These are phyloP conservation scores for Aethina tumida DNA, from an alignment of 1,140 invertebrate genomes.

Conservation along the genomic window DNA sequence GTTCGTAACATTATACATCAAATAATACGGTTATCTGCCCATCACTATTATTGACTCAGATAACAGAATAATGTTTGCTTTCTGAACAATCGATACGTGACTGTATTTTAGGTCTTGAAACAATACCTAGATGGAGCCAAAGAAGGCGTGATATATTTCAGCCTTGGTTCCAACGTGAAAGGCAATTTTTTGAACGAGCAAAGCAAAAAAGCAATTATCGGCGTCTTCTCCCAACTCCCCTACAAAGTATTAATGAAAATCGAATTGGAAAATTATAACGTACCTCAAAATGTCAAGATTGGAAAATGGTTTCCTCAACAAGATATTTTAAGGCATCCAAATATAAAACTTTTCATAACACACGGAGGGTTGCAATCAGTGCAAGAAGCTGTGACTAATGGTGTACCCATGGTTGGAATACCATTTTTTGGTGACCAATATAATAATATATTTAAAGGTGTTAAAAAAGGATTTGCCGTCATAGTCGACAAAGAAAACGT, in stretches of 20 bases:
- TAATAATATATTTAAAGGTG: constrained; percentile 19
- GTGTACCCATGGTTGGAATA: constrained; percentile 40
- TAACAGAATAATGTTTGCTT: no score
- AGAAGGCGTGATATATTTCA: constrained; percentile 44
- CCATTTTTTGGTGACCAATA: constrained; percentile 32
- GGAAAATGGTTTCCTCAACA: constrained; percentile 44
- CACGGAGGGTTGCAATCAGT: constrained; percentile 41
- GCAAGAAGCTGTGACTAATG: constrained; percentile 38
- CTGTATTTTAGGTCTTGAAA: constrained; percentile 1
- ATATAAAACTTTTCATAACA: constrained; percentile 36
- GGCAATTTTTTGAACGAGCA: constrained; percentile 25
- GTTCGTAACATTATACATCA: no score
- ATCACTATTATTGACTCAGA: no score
- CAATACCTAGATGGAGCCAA: constrained; percentile 1
- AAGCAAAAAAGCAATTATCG: constrained; percentile 19
- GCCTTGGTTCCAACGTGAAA: constrained; percentile 40
- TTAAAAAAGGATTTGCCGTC: constrained; percentile 20
- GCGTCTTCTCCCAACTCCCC: constrained; percentile 27
- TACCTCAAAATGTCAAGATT: constrained; percentile 35
- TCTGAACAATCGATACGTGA: constrained; percentile 14
- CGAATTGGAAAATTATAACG: constrained; percentile 29
- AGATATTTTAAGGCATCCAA: constrained; percentile 38
- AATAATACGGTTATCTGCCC: no score
- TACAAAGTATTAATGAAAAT: constrained; percentile 41
- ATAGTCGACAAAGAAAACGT: constrained; percentile 13